These are phyloP conservation scores for Bombus waltoni DNA, from an alignment of 1,140 invertebrate genomes.

Conservation along the genomic window DNA sequence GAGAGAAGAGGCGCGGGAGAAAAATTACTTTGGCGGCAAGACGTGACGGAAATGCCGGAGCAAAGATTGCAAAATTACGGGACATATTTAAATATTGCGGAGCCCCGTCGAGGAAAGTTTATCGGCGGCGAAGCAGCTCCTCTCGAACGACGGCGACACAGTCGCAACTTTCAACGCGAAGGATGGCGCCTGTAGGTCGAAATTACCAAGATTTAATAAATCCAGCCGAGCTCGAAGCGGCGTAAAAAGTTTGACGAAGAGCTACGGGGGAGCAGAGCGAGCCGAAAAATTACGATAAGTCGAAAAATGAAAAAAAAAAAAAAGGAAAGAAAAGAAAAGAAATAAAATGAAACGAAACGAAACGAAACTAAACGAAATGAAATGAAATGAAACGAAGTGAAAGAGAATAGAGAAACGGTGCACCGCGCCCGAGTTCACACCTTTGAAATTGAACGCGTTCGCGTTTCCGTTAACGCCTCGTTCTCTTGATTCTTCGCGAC, in stretches of 20 bases:
- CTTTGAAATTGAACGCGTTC: background rate
- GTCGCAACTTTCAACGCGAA: conserved; percentile 15
- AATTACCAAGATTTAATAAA: conserved; percentile 46
- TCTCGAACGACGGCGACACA: conserved; percentile 17
- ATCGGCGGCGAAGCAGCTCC: conserved; percentile 25
- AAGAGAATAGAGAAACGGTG: background rate
- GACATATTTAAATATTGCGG: conserved; percentile 67
- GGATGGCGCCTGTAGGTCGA: conserved; percentile 23
- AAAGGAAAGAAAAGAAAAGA: too few relatives aligned
- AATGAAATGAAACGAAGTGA: background rate
- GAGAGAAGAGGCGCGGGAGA: conserved; percentile 29
- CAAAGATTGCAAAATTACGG: conserved; percentile 65
- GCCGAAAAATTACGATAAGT: background rate
- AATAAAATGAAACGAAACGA: too few relatives aligned
- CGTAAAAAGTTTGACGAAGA: conserved; percentile 16
- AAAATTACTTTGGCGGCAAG: conserved; percentile 67
- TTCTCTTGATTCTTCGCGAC: background rate
- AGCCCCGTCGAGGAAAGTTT: conserved; percentile 14
- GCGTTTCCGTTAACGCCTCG: background rate
- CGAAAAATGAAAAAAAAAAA: background rate
- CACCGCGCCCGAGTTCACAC: background rate
- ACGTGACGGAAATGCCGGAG: conserved; percentile 69
- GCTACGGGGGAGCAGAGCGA: background rate
- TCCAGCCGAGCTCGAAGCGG: background rate
- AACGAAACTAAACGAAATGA: too few relatives aligned